A percentile compares a stretch with the other conserved stretches of the same genome.
Conservation (phyloP, 2,888 invertebrate species). For the Apoda limacodes region DNA sequence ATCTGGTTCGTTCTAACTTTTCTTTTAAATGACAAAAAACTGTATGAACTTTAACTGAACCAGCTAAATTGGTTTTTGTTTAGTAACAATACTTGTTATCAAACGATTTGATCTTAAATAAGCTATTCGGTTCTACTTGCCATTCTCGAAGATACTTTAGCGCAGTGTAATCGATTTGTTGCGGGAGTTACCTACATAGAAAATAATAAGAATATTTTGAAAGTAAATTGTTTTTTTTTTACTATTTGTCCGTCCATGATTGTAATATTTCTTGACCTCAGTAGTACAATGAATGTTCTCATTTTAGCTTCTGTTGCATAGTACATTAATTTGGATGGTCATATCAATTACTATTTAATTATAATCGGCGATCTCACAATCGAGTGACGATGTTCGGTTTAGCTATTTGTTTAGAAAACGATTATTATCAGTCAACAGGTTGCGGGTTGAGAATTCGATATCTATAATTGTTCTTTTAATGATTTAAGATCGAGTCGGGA, state of each 20-base stretch:
- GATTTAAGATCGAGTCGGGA: constrained; percentile 56
- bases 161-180: too few species aligned
- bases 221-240: too few species aligned
- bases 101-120: too few species aligned
- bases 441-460: constrained; percentile 65
- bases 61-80: constrained; percentile 51
- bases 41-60: constrained; percentile 50
- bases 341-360: constrained; percentile 4
- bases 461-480: constrained; percentile 69
- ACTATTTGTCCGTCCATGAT: too few species aligned
- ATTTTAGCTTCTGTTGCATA: constrained; percentile 6
- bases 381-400: constrained; percentile 35
- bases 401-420: constrained; percentile 60
- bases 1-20: constrained; percentile 38
- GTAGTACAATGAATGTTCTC: constrained; percentile 4
- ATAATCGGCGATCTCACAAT: constrained; percentile 25
- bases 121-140: too few species aligned
- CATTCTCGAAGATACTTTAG: too few species aligned
- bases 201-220: too few species aligned
- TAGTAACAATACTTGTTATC: constrained; percentile 40
- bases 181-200: too few species aligned
- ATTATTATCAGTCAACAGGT: constrained; percentile 63
- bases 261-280: too few species aligned
- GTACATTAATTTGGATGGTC: constrained; percentile 2
- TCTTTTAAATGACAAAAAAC: constrained; percentile 46